These are phyloP conservation scores for Trachurus trachurus DNA, from an alignment of 2,797 vertebrate genomes.

Conservation along the genomic window DNA sequence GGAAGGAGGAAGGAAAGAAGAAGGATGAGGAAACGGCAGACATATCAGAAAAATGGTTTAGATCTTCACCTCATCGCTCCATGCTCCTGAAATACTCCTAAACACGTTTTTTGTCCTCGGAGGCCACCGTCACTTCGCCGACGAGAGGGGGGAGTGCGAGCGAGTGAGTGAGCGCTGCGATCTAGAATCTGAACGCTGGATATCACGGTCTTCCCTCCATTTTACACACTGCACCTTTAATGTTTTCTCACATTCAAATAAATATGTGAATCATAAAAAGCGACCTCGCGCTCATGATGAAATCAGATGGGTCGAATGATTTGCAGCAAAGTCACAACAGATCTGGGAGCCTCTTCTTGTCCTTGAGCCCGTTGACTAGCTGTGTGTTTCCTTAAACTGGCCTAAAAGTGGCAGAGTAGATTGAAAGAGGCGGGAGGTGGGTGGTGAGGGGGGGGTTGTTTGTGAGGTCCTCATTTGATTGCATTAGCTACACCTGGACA, in stretches of 20 bases:
- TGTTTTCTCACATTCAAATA: not conserved
- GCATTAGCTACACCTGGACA: constrained; percentile 72
- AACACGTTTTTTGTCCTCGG: too few relatives aligned
- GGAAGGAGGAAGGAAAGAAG: too few relatives aligned
- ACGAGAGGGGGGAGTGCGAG: too few relatives aligned
- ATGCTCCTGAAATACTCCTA: too few relatives aligned
- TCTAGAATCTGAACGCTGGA: too few relatives aligned
- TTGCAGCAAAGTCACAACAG: constrained; percentile 39
- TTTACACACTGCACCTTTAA: not conserved
- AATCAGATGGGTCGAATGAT: constrained; percentile 25
- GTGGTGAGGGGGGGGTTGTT: constrained; percentile 19
- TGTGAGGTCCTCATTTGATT: constrained; percentile 75
- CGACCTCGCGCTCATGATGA: not conserved
- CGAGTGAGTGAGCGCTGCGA: too few relatives aligned
- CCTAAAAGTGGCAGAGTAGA: constrained; percentile 53
- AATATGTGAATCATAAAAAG: not conserved
- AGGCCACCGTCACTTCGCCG: too few relatives aligned
- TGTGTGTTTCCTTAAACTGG: constrained; percentile 44
- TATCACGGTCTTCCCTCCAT: too few relatives aligned
- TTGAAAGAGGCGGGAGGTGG: constrained; percentile 48
- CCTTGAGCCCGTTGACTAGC: constrained; percentile 59
- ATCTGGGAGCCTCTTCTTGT: constrained; percentile 33
- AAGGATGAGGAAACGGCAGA: too few relatives aligned
- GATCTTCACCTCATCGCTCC: too few relatives aligned
- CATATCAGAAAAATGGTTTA: too few relatives aligned